Percentiles rank a stretch among this genome's conserved stretches.
Conservation (phyloP, 1,140 invertebrate genomes). For the Tribolium castaneum region DNA sequence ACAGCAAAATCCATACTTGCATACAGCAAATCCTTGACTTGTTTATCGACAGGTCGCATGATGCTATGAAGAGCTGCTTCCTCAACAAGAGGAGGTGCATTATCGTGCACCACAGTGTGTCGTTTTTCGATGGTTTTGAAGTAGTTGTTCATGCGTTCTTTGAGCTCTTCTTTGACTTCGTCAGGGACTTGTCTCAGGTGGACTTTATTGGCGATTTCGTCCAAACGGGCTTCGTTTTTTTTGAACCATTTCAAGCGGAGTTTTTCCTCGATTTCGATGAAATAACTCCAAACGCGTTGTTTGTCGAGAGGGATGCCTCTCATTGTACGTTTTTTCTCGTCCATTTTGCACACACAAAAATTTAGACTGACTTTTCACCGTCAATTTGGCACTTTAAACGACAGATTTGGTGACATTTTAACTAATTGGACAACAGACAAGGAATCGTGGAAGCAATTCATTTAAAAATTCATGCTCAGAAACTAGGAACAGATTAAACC, state of each 20-base stretch:
- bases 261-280: constrained; percentile 54
- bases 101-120: not conserved
- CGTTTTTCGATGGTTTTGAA: constrained; percentile 48
- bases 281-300: constrained; percentile 45
- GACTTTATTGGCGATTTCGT: constrained; percentile 52
- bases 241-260: constrained; percentile 57
- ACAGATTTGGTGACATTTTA: too few species aligned
- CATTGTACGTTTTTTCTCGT: not conserved
- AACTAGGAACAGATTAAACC: too few species aligned
- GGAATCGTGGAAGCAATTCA: too few species aligned
- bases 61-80: constrained; percentile 39
- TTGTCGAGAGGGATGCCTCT: constrained; percentile 18
- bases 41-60: constrained; percentile 58
- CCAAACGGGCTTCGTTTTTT: constrained; percentile 54
- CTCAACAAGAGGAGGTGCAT: constrained; percentile 34
- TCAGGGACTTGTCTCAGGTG: constrained; percentile 51
- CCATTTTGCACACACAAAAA: constrained; percentile 23
- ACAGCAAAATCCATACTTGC: constrained; percentile 44
- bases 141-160: constrained; percentile 45
- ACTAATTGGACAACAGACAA: too few species aligned
- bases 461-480: too few species aligned
- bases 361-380: not conserved
- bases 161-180: constrained; percentile 53
- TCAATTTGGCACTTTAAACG: not conserved
- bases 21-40: constrained; percentile 55